Conservation (phyloP, 2,797 vertebrate species). For the Chiloscyllium punctatum region DNA sequence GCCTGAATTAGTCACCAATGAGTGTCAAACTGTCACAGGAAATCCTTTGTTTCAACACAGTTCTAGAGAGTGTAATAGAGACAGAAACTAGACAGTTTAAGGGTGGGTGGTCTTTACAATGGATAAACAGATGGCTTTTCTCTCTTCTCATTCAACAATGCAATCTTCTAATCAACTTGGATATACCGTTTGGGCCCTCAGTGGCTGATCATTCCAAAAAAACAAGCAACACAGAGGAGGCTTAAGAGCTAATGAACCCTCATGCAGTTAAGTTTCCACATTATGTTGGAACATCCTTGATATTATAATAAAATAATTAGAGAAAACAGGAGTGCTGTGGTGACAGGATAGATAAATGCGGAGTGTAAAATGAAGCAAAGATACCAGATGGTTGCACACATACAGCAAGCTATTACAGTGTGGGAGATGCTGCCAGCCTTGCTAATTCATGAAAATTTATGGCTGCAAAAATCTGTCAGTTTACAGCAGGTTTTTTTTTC, state of each 20-base stretch:
- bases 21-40: not conserved
- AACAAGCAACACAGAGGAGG: constrained; percentile 58
- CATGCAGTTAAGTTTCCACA: constrained; percentile 45
- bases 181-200: not conserved
- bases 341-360: constrained; percentile 60
- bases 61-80: not conserved
- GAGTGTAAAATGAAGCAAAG: constrained; percentile 54
- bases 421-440: constrained; percentile 60
- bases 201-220: constrained; percentile 45
- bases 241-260: constrained; percentile 60
- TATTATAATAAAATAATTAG: constrained; percentile 64
- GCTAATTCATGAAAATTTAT: constrained; percentile 81
- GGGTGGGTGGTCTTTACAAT: not conserved
- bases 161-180: not conserved
- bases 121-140: not conserved
- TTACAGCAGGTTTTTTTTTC: constrained; percentile 71
- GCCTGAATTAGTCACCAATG: no score
- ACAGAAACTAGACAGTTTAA: not conserved
- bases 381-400: constrained; percentile 63
- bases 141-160: not conserved
- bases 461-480: constrained; percentile 72
- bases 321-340: constrained; percentile 56
- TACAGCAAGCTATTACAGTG: constrained; percentile 59
- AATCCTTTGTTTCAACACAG: not conserved
- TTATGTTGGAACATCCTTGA: constrained; percentile 60